Base-by-base conservation (phyloP, 2,797 vertebrate species). In the Dendrocincla fuliginosa region DNA sequence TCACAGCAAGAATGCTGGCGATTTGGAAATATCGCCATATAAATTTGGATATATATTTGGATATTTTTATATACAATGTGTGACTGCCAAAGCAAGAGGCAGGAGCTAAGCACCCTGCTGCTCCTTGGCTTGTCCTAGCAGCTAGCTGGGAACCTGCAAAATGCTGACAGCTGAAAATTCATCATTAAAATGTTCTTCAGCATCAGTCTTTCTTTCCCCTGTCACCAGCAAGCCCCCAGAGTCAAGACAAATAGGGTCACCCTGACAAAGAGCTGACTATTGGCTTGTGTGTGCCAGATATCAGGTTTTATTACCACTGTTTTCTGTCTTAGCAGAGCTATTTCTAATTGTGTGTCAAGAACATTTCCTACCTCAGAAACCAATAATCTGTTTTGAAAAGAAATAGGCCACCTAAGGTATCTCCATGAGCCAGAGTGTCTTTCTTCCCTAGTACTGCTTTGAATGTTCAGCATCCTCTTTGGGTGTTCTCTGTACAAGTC, bases 251-350 rank as follows among this genome's bases (percentile, higher is more conserved):
- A 44, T 25, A 87, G 71, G 76, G 84, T 96, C 87, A 96, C 95
- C 89, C 91, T 92, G 89, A 91, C 46, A 91, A 93, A 94, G 9
- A 96, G 82, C 84, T 96, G 93, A 93, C 84, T 95, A 30, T 33
- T 69, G 46, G 19, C 12, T 74, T 93, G 27, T 39, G 28, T 61
- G 68, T 92, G 90, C 89, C 87, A 95, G 89, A 61, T 93, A 44
- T 82, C 64, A 68, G 59, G 64, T 71, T 96, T 94, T 92, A 79
- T 61, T 85, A 53, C 71, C 9, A 20, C 47, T 82, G 52, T 30
- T 94, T 93, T 93, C 68, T 89, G 28, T 46, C 59, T 69, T 80
- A 78, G 89, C 61, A 74, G 68, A 91, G 53, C 20, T 67, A 41
- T 60, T 94, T 42, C 41, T 93, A 90, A 83, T 68, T 83, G 74